These are phyloP conservation scores for Timema podura DNA, from an alignment of 2,888 invertebrate species.

Conservation along the genomic window DNA sequence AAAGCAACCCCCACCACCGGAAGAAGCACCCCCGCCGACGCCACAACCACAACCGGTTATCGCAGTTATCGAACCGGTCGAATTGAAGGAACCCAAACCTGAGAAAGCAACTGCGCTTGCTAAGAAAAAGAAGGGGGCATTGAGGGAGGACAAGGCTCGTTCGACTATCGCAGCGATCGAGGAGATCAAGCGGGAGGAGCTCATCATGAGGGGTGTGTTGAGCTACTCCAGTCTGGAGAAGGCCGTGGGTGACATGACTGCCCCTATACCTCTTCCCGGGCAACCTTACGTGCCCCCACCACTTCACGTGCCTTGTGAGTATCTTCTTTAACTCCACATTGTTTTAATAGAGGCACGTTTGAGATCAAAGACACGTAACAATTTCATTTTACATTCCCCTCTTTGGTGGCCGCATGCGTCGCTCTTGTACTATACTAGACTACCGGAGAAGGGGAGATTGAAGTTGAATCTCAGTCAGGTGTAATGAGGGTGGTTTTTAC, in stretches of 20 bases:
- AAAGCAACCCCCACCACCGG: conserved; percentile 4
- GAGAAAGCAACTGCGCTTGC: neutral
- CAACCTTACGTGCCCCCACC: conserved; percentile 17
- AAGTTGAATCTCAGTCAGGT: no score
- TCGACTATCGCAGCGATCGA: conserved; percentile 32
- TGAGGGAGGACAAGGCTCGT: conserved; percentile 28
- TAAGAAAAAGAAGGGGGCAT: conserved; percentile 23
- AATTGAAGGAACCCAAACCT: neutral
- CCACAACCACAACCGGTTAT: neutral
- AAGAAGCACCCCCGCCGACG: neutral
- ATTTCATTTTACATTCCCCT: no score
- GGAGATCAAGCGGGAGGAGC: conserved; percentile 31
- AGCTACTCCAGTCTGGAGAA: conserved; percentile 15
- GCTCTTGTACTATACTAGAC: no score
- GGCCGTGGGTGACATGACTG: conserved; percentile 22
- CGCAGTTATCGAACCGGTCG: conserved; percentile 6
- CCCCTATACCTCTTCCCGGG: conserved; percentile 25
- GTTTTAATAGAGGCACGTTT: no score
- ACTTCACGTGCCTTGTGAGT: conserved; percentile 20
- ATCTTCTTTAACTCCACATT: neutral
- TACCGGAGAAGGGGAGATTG: no score
- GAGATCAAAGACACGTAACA: no score
- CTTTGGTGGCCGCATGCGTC: no score
- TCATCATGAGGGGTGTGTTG: conserved; percentile 27
- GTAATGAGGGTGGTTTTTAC: no score